Evolutionary conservation across 2,113 vertebrate genomes (phyloP), one percentile per base, ranked within the genome.

Genomic region (Gopherus flavomarginatus): DNA sequence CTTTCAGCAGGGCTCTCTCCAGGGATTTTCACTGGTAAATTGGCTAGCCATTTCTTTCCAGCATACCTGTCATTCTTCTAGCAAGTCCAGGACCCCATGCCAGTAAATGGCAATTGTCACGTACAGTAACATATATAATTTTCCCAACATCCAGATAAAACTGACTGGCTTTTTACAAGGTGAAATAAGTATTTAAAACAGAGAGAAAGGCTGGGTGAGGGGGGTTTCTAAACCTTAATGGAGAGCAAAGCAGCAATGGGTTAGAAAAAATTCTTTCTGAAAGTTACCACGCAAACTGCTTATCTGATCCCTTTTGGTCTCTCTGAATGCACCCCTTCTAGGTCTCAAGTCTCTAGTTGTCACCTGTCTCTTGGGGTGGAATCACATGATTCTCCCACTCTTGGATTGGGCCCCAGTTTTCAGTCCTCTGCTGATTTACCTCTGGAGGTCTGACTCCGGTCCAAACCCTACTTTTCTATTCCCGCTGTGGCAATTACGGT

Each of bases 41-140:
- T 96, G 89, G 11, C 52, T 92, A 49, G 50, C 26, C 31, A 19
- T 65, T 81, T 49, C 85, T 62, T 75, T 80, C 75, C 80, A 93
- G 90, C 90, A 86, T 83, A 94, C 85, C 90, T 88, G 83, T 86
- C 92, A 92, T 72, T 86, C 57, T 87, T 88, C 84, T 81, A 82
- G 90, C 38, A 88, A 83, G 53, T 89, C 87, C 89, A 84, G 87
- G 78, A 65, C 50, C n/a, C 86, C 85, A 88, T 52, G 81, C 81
- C 80, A 78, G 62, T 91, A 92, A 94, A 96, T 91, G 87, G 72
- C 81, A 95, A 83, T 94, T 96, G 96, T 91, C 94, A 96, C 90
- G 57, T 95, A 93, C 13, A n/a, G 89, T 77, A 95, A 95, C 91
- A 95, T 87, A 57, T 96, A 84, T 92, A 92, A 94, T 85, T 83